Conservation (phyloP, 2,113 vertebrate species). For the Dipodomys stephensi region DNA sequence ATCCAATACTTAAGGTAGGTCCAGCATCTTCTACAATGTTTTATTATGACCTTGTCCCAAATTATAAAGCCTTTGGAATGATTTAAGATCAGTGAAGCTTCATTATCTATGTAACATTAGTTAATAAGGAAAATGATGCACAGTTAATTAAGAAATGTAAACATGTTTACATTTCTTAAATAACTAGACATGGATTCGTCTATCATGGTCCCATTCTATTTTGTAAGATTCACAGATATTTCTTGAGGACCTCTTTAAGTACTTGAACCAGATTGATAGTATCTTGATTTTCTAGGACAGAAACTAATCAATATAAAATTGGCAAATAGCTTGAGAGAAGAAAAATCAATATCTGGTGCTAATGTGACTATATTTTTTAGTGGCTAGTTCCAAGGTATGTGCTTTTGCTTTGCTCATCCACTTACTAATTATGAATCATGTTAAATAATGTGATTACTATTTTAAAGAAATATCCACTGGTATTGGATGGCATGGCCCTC, state of each 20-base stretch:
- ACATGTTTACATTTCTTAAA: background rate
- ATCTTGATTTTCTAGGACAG: conserved; percentile 66
- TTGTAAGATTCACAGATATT: conserved; percentile 54
- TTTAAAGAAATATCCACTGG: conserved; percentile 1
- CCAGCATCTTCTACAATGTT: background rate
- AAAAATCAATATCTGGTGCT: conserved; percentile 63
- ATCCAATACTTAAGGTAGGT: conserved; percentile 35
- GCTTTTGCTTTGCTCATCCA: conserved; percentile 37
- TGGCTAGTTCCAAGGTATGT: conserved; percentile 21
- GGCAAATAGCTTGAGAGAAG: conserved; percentile 28
- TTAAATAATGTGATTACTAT: conserved; percentile 20
- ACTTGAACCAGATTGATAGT: conserved; percentile 54
- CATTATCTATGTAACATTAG: conserved; percentile 12
- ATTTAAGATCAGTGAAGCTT: conserved; percentile 7
- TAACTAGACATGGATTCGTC: background rate
- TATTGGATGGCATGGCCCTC: background rate
- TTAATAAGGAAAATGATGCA: conserved; percentile 2
- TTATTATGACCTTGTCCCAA: conserved; percentile 41
- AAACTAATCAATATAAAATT: conserved; percentile 48
- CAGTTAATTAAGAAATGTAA: conserved; percentile 34
- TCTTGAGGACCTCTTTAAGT: conserved; percentile 26
- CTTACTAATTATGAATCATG: conserved; percentile 44
- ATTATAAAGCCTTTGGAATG: conserved; percentile 15
- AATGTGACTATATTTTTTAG: conserved; percentile 52
- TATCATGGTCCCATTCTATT: background rate